Evolutionary conservation across 2,113 vertebrate genomes (phyloP).

Genomic region (Chaetura pelagica): DNA sequence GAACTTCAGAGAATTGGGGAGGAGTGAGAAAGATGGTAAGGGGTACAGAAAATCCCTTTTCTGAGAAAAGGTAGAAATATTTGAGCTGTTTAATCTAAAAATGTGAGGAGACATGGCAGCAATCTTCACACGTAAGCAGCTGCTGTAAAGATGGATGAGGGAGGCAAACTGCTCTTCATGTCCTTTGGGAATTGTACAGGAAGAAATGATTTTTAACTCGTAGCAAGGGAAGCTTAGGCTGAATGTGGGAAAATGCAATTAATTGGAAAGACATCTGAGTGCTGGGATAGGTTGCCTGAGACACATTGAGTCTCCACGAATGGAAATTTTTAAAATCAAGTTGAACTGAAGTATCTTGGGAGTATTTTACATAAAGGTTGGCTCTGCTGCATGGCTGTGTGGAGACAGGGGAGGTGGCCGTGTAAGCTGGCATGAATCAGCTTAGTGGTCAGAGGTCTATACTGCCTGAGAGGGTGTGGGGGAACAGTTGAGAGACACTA

Average conservation of each 20-base stretch:
- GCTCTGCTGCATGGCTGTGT: background rate
- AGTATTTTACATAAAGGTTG: background rate
- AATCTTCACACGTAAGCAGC: background rate
- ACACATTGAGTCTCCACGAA: background rate
- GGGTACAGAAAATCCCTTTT: background rate
- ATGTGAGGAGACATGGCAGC: background rate
- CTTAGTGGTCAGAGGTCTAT: background rate
- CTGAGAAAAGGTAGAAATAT: background rate
- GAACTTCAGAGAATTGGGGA: background rate
- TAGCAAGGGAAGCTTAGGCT: background rate
- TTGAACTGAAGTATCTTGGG: background rate
- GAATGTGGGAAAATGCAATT: background rate
- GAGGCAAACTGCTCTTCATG: background rate
- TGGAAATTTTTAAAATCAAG: background rate
- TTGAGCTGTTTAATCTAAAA: background rate
- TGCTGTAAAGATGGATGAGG: background rate
- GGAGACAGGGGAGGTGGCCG: background rate
- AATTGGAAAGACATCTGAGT: background rate
- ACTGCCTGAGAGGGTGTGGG: background rate
- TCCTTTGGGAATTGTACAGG: background rate
- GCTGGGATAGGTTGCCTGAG: background rate
- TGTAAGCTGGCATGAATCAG: accelerated
- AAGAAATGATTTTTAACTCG: background rate
- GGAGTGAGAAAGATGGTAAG: background rate
- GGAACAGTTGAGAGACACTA: background rate